Evolutionary conservation across 1,140 invertebrate species (phyloP).

Genomic region (Acromyrmex echinatior): DNA sequence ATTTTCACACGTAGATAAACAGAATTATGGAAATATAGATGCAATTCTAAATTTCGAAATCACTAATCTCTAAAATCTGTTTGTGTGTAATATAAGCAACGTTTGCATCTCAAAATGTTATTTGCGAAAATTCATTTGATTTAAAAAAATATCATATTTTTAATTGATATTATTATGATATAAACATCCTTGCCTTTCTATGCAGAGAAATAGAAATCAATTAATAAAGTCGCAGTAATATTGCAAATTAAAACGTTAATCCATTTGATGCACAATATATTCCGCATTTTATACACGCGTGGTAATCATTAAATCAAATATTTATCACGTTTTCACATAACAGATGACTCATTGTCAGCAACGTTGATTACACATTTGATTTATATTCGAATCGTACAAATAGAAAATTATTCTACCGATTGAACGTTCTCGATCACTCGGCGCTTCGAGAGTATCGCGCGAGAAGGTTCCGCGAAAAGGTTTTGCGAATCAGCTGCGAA

Average conservation of each 20-base stretch:
- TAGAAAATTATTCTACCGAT: not conserved
- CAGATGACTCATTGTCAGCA: not conserved
- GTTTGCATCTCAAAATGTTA: not conserved
- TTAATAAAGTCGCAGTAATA: not conserved
- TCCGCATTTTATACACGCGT: not conserved
- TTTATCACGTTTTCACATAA: conserved; percentile 1
- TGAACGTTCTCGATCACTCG: not conserved
- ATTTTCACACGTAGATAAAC: not conserved
- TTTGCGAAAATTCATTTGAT: not conserved
- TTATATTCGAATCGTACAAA: not conserved
- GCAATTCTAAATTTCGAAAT: not conserved
- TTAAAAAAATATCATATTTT: not conserved
- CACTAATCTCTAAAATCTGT: not conserved
- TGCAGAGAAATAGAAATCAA: not conserved
- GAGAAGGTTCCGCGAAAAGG: conserved; percentile 11
- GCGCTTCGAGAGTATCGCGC: not conserved
- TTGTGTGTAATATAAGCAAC: not conserved
- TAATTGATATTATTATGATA: not conserved
- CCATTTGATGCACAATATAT: not conserved
- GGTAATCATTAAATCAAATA: not conserved
- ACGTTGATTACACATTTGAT: conserved; percentile 10
- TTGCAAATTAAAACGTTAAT: conserved; percentile 13
- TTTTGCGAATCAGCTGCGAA: conserved; percentile 63
- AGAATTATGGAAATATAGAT: not conserved
- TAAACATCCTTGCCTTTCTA: not conserved